phyloP scores from a whole-genome alignment of 2,888 invertebrate genomes.

The Acleris sparsana region DNA sequence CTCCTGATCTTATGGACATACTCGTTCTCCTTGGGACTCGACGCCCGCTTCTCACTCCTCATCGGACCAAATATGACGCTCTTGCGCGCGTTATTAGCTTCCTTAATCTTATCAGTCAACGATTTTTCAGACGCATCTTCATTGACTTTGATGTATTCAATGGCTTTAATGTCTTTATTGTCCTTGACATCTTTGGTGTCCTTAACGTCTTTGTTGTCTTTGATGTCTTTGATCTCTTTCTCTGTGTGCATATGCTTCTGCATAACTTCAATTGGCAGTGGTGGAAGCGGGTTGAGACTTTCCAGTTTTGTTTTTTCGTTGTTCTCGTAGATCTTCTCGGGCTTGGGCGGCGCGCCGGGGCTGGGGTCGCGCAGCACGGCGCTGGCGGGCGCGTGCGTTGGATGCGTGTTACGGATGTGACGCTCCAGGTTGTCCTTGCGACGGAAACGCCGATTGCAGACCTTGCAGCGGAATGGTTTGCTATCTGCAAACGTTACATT shows the following conservation, averaged over 20 bases:
- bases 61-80: slow-evolving; percentile 75
- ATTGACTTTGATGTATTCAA: too few relatives aligned
- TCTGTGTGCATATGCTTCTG: slow-evolving; percentile 57
- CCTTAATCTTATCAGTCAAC: slow-evolving; percentile 66
- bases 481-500: slow-evolving; percentile 74
- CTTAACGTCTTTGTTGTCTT: not conserved
- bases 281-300: slow-evolving; percentile 68
- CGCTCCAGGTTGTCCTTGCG: slow-evolving; percentile 91
- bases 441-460: slow-evolving; percentile 88
- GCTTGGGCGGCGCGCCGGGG: not conserved
- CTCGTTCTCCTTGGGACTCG: slow-evolving; percentile 56
- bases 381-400: slow-evolving; percentile 67
- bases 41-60: slow-evolving; percentile 47
- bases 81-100: slow-evolving; percentile 74
- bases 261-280: slow-evolving; percentile 64
- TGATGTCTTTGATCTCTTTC: slow-evolving; percentile 36
- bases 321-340: slow-evolving; percentile 31
- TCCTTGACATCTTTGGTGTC: too few relatives aligned
- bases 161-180: too few relatives aligned
- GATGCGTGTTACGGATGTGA: slow-evolving; percentile 90
- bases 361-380: slow-evolving; percentile 63
- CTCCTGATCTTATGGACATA: slow-evolving; percentile 77
- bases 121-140: slow-evolving; percentile 22
- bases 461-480: slow-evolving; percentile 87
- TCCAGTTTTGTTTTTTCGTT: slow-evolving; percentile 62